These are phyloP conservation scores for Uropetala carovei DNA, from an alignment of 2,888 invertebrate species.

Conservation along the genomic window DNA sequence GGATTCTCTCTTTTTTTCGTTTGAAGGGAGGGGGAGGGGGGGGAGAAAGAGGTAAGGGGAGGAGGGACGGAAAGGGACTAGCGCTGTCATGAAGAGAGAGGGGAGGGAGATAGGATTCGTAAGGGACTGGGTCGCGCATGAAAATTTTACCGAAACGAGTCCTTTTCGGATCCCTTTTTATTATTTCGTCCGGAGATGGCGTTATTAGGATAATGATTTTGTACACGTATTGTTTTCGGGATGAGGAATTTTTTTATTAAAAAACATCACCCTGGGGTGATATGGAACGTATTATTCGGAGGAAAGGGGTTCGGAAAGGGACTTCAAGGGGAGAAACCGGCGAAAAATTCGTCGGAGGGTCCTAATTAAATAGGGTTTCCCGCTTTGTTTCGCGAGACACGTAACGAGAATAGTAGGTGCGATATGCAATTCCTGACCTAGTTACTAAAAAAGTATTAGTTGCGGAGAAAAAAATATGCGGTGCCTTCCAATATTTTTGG, in stretches of 20 bases:
- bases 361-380: neutral
- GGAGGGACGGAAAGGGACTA: neutral
- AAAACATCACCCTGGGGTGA: neutral
- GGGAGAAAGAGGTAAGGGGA: neutral
- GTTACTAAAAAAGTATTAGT: neutral
- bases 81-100: neutral
- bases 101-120: neutral
- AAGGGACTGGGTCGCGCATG: neutral
- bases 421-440: conserved; percentile 35
- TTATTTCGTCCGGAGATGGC: neutral
- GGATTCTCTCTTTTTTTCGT: neutral
- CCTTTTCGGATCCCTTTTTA: neutral
- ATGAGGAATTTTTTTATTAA: neutral
- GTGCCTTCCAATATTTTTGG: neutral
- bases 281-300: neutral
- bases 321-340: neutral
- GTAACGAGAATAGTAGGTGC: conserved; percentile 9
- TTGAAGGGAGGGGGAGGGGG: neutral
- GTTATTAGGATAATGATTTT: conserved; percentile 32
- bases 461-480: neutral
- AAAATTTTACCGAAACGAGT: neutral
- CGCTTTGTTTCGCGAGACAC: conserved; percentile 1
- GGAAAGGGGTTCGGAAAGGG: neutral
- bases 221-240: conserved; percentile 12
- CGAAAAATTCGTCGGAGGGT: neutral